A percentile compares a stretch with the other conserved stretches of the same genome.
These are phyloP conservation scores for Dorcus hopei DNA, from an alignment of 2,888 invertebrate genomes.

Conservation along the genomic window DNA sequence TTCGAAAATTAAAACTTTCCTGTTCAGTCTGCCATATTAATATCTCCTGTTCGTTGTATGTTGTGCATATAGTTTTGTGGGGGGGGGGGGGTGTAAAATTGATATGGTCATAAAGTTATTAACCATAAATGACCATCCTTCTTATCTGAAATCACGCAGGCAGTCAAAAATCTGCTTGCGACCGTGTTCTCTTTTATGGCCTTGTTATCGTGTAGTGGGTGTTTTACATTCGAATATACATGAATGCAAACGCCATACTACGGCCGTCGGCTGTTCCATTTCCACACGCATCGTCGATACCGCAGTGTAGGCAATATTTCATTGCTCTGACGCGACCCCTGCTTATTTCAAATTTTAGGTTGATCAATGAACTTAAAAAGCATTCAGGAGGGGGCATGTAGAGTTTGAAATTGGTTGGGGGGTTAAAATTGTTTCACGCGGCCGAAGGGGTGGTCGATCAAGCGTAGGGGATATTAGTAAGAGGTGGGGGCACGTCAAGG, in stretches of 20 bases:
- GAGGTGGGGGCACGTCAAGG: slow-evolving; percentile 50
- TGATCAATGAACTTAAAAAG: slow-evolving; percentile 44
- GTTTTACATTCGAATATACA: slow-evolving; percentile 36
- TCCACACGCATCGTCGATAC: slow-evolving; percentile 36
- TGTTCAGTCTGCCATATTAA: too few species aligned
- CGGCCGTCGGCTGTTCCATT: slow-evolving; percentile 28
- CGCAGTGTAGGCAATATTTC: slow-evolving; percentile 38
- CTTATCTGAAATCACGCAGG: slow-evolving; percentile 25
- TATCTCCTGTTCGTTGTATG: too few species aligned
- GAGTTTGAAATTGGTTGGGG: slow-evolving; percentile 28
- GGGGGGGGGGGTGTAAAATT: too few species aligned
- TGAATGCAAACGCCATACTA: slow-evolving; percentile 32
- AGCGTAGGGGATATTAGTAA: slow-evolving; percentile 34
- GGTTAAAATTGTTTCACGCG: slow-evolving; percentile 43
- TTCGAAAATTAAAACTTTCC: too few species aligned
- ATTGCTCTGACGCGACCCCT: slow-evolving; percentile 35
- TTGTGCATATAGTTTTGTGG: too few species aligned
- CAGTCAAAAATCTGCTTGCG: slow-evolving; percentile 27
- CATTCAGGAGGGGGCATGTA: slow-evolving; percentile 28
- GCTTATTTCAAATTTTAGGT: slow-evolving; percentile 41
- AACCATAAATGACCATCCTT: too few species aligned
- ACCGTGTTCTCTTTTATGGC: slow-evolving; percentile 15
- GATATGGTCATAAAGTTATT: too few species aligned
- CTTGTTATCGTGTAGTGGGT: slow-evolving; percentile 35
- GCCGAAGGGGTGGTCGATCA: slow-evolving; percentile 39